Evolutionary conservation across 1,140 invertebrate species (phyloP), one percentile per base, ranked within the genome.

Genomic region (Centruroides sculpturatus): DNA sequence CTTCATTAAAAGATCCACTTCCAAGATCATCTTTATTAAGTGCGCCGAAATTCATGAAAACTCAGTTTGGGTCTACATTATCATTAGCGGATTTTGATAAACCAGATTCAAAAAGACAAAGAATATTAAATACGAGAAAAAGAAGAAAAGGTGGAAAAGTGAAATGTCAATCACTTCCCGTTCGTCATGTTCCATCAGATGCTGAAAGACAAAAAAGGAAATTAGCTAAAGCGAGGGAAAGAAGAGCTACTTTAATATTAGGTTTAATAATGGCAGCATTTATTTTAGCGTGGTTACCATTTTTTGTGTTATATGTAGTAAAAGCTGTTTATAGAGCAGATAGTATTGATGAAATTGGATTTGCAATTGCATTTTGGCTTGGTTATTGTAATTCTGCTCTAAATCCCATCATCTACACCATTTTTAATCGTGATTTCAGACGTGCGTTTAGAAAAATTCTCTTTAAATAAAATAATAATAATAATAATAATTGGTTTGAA

Each of bases 201-300:
- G 89, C 90, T 0, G 92, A 96, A 71, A 81, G 89, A 59, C 92
- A 97, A 71, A 95, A 95, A 75, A 80, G 91, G 62, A 81, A 93
- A 66, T 81, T 98, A 65, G 93, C 95, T 0, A 82, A 95, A 61
- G 96, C 97, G 64, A 92, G 97, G 70, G 96, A 99, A 77, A 89
- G 98, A 69, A 79, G 96, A 56, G 96, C 96, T 0, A 99, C 96
- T 0, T 77, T 99, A 5, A 95, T 98, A 62, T 77, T 99, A 55
- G 96, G 95, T 47, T 81, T 99, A 3, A 98, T 99, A 65, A 97
- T 99, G 90, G 93, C 92, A 57, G 93, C 92, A 62, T 99, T 99
- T 74, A 98, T 98, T 69, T 83, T 93, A 48, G 98, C 93, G 70
- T 99, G 97, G 96, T 78, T 98, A 68, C 97, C 96, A 0, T 99